These are phyloP conservation scores for Macrotus californicus DNA, from an alignment of 2,113 vertebrate species.

Conservation along the genomic window DNA sequence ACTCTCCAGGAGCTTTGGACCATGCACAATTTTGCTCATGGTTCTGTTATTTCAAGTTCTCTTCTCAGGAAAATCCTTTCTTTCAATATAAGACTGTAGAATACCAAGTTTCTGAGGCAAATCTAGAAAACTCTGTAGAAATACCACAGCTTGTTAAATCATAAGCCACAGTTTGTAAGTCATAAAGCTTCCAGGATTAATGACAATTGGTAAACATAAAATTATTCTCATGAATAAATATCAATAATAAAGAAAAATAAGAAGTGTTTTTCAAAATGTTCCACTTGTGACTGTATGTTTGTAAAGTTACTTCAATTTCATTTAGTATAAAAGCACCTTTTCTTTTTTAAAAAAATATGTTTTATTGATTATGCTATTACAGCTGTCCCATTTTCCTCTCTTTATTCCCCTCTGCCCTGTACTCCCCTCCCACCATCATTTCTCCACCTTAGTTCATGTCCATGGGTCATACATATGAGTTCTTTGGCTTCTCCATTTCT, in stretches of 20 bases:
- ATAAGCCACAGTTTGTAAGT: neutral
- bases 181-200: conserved; percentile 20
- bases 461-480: too few species aligned
- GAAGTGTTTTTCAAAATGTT: neutral
- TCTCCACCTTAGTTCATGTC: too few species aligned
- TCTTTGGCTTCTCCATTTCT: too few species aligned
- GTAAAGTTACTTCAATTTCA: neutral
- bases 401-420: too few species aligned
- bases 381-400: too few species aligned
- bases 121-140: neutral
- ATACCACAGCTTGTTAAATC: neutral
- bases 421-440: too few species aligned
- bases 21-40: neutral
- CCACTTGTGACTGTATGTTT: neutral
- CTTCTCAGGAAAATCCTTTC: neutral
- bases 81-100: neutral
- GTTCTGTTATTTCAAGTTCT: neutral
- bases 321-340: neutral
- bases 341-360: neutral
- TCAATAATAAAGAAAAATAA: conserved; percentile 23
- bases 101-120: neutral
- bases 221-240: conserved; percentile 35
- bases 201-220: conserved; percentile 18
- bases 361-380: too few species aligned
- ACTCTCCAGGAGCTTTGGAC: neutral